These are phyloP conservation scores for Gymnarchus niloticus DNA, from an alignment of 2,113 vertebrate species.

Conservation along the genomic window DNA sequence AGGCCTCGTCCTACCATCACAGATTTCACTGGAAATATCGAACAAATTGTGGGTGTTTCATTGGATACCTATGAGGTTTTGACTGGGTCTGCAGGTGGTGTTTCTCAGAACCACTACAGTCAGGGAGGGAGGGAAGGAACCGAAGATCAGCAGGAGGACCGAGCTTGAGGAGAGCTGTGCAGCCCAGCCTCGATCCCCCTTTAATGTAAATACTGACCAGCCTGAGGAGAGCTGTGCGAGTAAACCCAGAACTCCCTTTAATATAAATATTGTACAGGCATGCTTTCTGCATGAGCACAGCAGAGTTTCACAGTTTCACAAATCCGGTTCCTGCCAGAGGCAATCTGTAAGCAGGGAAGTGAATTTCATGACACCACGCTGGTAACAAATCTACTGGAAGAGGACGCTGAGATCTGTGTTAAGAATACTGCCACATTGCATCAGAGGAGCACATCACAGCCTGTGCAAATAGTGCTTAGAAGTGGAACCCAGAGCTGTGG, in stretches of 20 bases:
- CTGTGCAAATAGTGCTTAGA: background rate
- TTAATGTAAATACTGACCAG: conserved; percentile 14
- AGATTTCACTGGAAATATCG: conserved; percentile 60
- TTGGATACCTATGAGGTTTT: conserved; percentile 57
- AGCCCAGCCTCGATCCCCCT: conserved; percentile 45
- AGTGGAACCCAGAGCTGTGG: background rate
- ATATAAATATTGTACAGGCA: too few species aligned
- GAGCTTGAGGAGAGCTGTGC: conserved; percentile 55
- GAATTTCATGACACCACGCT: background rate
- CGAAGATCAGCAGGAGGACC: conserved; percentile 58
- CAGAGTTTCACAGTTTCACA: too few species aligned
- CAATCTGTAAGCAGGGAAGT: background rate
- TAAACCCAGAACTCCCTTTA: too few species aligned
- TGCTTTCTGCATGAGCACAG: too few species aligned
- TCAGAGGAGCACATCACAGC: background rate
- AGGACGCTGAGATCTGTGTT: background rate
- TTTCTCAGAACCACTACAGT: conserved; percentile 44
- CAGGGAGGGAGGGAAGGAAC: conserved; percentile 54
- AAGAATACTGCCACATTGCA: background rate
- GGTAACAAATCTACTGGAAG: background rate
- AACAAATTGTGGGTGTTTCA: conserved; percentile 52
- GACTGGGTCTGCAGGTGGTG: conserved; percentile 47
- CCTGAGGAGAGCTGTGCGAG: background rate
- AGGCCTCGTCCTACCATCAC: conserved; percentile 59
- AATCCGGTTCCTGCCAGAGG: background rate